A percentile compares a stretch with the other conserved stretches of the same genome.
Conservation (phyloP, 1,140 invertebrate genomes). For the Macrocentrus cingulum region DNA sequence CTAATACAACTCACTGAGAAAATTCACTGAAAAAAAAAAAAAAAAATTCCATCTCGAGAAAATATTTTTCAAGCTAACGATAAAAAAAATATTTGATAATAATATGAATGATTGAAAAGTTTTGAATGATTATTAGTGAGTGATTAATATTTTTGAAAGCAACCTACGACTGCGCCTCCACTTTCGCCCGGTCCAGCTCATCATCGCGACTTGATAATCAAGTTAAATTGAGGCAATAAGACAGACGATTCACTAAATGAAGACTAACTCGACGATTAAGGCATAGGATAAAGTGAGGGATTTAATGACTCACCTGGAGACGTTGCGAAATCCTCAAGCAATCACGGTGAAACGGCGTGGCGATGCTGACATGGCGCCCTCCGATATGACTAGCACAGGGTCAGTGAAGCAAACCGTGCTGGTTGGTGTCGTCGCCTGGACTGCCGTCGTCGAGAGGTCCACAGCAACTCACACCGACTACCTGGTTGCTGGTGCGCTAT, state of each 20-base stretch:
- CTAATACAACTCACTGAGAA: too few species aligned
- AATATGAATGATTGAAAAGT: too few species aligned
- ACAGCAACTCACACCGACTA: slow-evolving; percentile 47
- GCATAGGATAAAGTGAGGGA: not conserved
- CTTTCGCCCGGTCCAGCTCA: too few species aligned
- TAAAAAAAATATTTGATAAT: too few species aligned
- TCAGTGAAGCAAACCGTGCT: slow-evolving; percentile 44
- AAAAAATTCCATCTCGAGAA: too few species aligned
- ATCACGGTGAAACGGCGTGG: slow-evolving; percentile 40
- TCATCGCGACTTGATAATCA: too few species aligned
- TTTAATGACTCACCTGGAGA: slow-evolving; percentile 48
- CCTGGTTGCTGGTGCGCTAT: slow-evolving; percentile 56
- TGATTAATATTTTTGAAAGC: too few species aligned
- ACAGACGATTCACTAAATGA: not conserved
- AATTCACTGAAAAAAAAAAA: too few species aligned
- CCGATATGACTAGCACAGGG: slow-evolving; percentile 40
- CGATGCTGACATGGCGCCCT: slow-evolving; percentile 47
- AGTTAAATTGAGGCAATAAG: too few species aligned
- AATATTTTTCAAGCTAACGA: too few species aligned
- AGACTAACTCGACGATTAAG: not conserved
- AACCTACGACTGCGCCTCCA: too few species aligned
- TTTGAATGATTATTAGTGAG: too few species aligned
- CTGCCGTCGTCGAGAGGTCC: slow-evolving; percentile 51
- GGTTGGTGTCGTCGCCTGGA: slow-evolving; percentile 55
- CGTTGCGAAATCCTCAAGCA: slow-evolving; percentile 50